Conservation (phyloP, 2,113 vertebrate species). For the Polypterus senegalus region DNA sequence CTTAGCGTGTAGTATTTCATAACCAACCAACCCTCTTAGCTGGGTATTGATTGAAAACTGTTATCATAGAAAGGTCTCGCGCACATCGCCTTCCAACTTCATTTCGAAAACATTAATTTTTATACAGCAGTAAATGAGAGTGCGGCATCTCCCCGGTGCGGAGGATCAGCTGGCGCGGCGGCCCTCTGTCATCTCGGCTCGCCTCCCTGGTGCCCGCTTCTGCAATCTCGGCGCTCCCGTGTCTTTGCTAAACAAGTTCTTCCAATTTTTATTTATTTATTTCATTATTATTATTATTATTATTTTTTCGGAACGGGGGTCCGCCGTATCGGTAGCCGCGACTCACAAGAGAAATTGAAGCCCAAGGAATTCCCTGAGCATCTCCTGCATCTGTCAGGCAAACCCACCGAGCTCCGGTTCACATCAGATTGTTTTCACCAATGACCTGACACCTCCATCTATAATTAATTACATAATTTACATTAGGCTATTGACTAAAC, state of each 20-base stretch:
- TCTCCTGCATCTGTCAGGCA: conserved; percentile 73
- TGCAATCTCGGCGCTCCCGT: conserved; percentile 61
- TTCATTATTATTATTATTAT: no score
- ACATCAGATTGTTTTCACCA: conserved; percentile 76
- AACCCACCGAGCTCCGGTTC: conserved; percentile 68
- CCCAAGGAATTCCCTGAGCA: conserved; percentile 74
- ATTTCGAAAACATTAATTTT: conserved; percentile 81
- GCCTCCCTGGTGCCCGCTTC: conserved; percentile 57
- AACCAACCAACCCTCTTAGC: conserved; percentile 21
- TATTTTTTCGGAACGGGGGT: conserved; percentile 8
- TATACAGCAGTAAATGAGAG: conserved; percentile 74
- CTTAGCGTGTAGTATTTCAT: conserved; percentile 21
- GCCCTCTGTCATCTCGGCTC: conserved; percentile 39
- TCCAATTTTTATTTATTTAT: conserved; percentile 48
- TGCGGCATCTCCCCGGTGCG: conserved; percentile 59
- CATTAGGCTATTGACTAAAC: conserved; percentile 98
- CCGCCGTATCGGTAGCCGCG: conserved; percentile 27
- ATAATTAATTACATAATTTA: conserved; percentile 99
- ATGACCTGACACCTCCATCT: conserved; percentile 82
- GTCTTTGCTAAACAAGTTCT: conserved; percentile 75
- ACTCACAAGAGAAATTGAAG: conserved; percentile 68
- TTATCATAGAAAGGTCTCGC: conserved; percentile 63
- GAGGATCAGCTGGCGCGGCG: conserved; percentile 65
- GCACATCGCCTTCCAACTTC: conserved; percentile 62
- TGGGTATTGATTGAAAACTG: conserved; percentile 67